These are phyloP conservation scores for Megathymus violae DNA, from an alignment of 1,140 invertebrate species.

Conservation along the genomic window DNA sequence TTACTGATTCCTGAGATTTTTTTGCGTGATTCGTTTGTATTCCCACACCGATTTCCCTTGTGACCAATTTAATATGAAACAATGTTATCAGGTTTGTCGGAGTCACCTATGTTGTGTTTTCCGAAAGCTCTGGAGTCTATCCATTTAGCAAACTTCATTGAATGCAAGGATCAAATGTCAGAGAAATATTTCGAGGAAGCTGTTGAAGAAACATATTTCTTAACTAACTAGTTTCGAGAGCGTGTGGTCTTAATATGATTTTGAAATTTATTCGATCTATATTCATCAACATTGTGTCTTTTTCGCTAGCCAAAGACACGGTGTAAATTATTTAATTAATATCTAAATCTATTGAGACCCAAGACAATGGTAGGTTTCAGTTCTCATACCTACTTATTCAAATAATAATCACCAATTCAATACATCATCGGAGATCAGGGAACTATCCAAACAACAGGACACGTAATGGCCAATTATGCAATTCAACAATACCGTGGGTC, in stretches of 20 bases:
- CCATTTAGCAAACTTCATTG: conserved; percentile 24
- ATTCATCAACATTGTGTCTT: too few relatives aligned
- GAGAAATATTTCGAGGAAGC: conserved; percentile 7
- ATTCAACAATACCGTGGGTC: conserved; percentile 22
- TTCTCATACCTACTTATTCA: conserved; percentile 11
- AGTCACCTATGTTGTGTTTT: conserved; percentile 49
- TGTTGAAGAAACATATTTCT: conserved; percentile 14
- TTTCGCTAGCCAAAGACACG: too few relatives aligned
- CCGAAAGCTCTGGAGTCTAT: conserved; percentile 22
- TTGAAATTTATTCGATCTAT: too few relatives aligned
- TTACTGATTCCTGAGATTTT: conserved; percentile 58
- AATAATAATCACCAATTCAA: conserved; percentile 14
- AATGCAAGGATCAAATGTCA: conserved; percentile 32
- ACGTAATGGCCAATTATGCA: conserved; percentile 19
- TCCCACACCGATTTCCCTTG: conserved; percentile 67
- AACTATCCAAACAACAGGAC: conserved; percentile 25
- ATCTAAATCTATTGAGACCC: conserved; percentile 3
- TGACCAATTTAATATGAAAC: conserved; percentile 61
- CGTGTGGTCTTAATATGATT: too few relatives aligned
- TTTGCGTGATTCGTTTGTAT: conserved; percentile 54
- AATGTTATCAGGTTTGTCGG: conserved; percentile 56
- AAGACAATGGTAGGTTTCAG: conserved; percentile 4
- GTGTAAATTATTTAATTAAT: not conserved
- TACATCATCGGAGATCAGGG: conserved; percentile 20
- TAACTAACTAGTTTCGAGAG: conserved; percentile 3